Base-by-base conservation (phyloP, 2,888 invertebrate species). In the Stictocephala bisonia region DNA sequence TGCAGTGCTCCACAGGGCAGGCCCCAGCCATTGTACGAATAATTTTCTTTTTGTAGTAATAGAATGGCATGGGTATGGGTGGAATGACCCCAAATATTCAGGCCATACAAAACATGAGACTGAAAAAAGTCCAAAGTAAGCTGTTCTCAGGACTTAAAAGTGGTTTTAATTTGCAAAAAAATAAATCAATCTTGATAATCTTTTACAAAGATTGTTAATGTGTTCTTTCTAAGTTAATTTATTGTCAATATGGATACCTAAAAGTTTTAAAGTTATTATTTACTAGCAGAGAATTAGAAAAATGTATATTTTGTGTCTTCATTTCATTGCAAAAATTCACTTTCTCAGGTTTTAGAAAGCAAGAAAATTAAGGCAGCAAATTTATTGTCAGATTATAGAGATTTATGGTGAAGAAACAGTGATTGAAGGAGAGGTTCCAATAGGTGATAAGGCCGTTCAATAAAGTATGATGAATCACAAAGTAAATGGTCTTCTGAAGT, bases 1-100 rank as follows among this genome's bases (percentile, higher is more conserved):
- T 51, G 51, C 51, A 51, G 24, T 51, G 51, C 22, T 26, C 51
- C 51, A 24, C 24, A 51, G 51, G 51, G 24, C 51, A 24, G 27
- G 51, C 51, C 26, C 51, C 51, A 4, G 24, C 3, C 51, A 51
- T 22, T 24, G 51, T 24, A 11, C 51, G 26, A n/a, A 51, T 26
- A 3, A 51, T 24, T 24, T 51, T 24, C 24, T 24, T 51, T n/a
- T n/a, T n/a, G n/a, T n/a, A n/a, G n/a, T n/a, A n/a, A n/a, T n/a
- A 51, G 26, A 24, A 51, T 20, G 1, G 6, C 22, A 51, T 51
- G 51, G n/a, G 11, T 24, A 3, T 24, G 51, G 22, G 51, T n/a
- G 6, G 51, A 51, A 13, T 51, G 51, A 24, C 51, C 26, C 51
- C 51, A 24, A 6, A 20, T 24, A 6, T 7, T 20, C 6, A 22